Evolutionary conservation across 2,113 vertebrate species (phyloP).

Genomic region (Neotragus pygmaeus): DNA sequence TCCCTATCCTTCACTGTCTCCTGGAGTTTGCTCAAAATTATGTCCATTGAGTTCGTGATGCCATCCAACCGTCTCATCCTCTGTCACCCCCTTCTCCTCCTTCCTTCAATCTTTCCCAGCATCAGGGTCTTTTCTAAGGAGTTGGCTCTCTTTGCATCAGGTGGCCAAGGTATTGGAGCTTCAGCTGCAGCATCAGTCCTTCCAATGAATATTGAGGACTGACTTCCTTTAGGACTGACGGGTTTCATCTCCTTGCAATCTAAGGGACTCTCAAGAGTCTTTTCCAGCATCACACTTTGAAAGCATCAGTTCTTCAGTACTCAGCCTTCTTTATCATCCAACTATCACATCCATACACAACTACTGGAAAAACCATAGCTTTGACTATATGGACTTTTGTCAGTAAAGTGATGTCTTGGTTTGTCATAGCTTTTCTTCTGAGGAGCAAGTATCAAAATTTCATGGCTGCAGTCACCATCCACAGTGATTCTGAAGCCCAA

Average conservation of each 20-base stretch:
- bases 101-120: not conserved
- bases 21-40: not conserved
- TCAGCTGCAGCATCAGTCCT: not conserved
- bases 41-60: not conserved
- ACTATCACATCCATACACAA: not conserved
- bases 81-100: not conserved
- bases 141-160: not conserved
- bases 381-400: not conserved
- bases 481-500: not conserved
- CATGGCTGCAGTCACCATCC: not conserved
- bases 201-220: not conserved
- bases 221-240: not conserved
- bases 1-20: not conserved
- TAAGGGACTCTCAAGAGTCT: not conserved
- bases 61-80: not conserved
- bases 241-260: not conserved
- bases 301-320: not conserved
- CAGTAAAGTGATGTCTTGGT: not conserved
- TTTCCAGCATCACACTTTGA: not conserved
- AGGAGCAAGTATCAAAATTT: not conserved
- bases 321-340: not conserved
- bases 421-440: not conserved
- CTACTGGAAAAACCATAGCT: not conserved
- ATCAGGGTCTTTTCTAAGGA: not conserved
- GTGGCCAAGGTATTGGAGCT: not conserved